Conservation (phyloP, 1,140 invertebrate genomes). For the Brachionus rotundiformis region DNA sequence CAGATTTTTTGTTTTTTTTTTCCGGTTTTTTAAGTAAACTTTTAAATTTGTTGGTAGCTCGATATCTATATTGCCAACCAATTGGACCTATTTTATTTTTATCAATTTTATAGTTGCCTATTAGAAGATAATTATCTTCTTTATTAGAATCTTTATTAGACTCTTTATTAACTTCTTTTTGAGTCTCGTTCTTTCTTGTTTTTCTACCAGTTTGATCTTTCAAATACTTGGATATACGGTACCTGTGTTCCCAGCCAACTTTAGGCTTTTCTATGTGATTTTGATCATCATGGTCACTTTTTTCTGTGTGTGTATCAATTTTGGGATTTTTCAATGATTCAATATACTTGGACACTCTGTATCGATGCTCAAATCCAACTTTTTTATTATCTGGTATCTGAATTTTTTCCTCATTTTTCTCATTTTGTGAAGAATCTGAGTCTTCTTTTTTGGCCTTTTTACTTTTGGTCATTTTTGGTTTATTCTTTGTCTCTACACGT, state of each 20-base stretch:
- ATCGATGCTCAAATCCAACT: slow-evolving; percentile 36
- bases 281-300: not conserved
- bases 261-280: slow-evolving; percentile 11
- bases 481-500: not conserved
- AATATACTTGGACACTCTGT: not conserved
- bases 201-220: not conserved
- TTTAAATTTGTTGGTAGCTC: slow-evolving; percentile 31
- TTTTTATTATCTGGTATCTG: not conserved
- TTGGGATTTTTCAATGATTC: not conserved
- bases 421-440: not conserved
- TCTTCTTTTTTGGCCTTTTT: slow-evolving; percentile 34
- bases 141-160: not conserved
- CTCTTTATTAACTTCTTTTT: not conserved
- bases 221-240: not conserved
- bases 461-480: not conserved
- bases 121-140: not conserved
- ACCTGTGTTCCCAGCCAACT: slow-evolving; percentile 34
- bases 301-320: not conserved
- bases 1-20: slow-evolving; percentile 4
- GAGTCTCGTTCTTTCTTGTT: not conserved
- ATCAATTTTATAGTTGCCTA: slow-evolving; percentile 12
- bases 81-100: slow-evolving; percentile 19
- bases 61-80: not conserved
- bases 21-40: not conserved
- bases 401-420: not conserved